These are phyloP conservation scores for Artemia sinica DNA, from an alignment of 2,888 invertebrate species.

Conservation along the genomic window DNA sequence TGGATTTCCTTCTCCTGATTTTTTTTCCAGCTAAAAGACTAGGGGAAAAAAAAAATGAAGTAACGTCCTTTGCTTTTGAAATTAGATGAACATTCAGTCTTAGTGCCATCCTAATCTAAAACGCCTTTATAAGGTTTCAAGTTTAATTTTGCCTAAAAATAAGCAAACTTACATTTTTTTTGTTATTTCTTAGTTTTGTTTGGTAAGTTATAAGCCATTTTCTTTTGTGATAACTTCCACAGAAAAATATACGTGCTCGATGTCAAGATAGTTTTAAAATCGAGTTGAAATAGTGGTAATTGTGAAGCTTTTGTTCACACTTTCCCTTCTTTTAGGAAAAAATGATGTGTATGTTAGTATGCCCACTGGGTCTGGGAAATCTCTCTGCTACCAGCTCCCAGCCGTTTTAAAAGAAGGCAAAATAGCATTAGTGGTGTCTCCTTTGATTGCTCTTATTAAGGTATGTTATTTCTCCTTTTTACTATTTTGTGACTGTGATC, in stretches of 20 bases:
- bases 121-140: too few relatives aligned
- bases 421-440: slow-evolving; percentile 85
- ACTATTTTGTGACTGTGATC: too few relatives aligned
- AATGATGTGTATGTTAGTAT: slow-evolving; percentile 88
- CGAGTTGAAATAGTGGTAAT: slow-evolving; percentile 24
- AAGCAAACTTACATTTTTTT: too few relatives aligned
- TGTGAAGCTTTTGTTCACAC: background rate
- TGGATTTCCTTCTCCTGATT: too few relatives aligned
- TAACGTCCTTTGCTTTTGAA: too few relatives aligned
- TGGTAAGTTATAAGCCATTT: slow-evolving; percentile 43
- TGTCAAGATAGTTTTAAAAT: slow-evolving; percentile 17
- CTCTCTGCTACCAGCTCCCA: slow-evolving; percentile 89
- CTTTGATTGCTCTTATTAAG: slow-evolving; percentile 83
- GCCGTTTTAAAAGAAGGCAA: slow-evolving; percentile 60
- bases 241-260: background rate
- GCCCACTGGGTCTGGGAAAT: slow-evolving; percentile 98
- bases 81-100: too few relatives aligned
- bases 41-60: too few relatives aligned
- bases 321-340: slow-evolving; percentile 41
- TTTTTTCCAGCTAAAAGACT: too few relatives aligned
- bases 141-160: too few relatives aligned
- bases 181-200: slow-evolving; percentile 31
- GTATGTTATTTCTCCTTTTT: slow-evolving; percentile 30
- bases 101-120: too few relatives aligned
- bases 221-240: slow-evolving; percentile 20